Evolutionary conservation across 2,113 vertebrate species (phyloP).

Genomic region (Misgurnus anguillicaudatus): DNA sequence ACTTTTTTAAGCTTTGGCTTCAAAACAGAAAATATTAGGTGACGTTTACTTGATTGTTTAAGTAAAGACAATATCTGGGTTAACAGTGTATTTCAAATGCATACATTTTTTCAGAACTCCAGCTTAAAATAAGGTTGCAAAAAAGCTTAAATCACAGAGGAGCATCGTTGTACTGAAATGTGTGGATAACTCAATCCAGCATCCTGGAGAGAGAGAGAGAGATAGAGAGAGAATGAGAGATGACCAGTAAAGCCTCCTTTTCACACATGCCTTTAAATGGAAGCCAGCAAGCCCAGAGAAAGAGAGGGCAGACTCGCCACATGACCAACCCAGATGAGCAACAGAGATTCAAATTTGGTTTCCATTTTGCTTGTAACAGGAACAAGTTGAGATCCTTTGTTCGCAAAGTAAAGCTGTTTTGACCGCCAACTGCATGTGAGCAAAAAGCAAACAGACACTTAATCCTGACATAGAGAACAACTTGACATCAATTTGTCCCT

Average conservation of each 20-base stretch:
- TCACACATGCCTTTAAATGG: slow-evolving; percentile 41
- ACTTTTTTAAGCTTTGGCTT: too few relatives aligned
- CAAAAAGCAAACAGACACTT: slow-evolving; percentile 86
- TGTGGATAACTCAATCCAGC: neutral
- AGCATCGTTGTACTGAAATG: neutral
- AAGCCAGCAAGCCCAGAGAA: slow-evolving; percentile 7
- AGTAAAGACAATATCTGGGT: too few relatives aligned
- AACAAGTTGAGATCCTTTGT: slow-evolving; percentile 5
- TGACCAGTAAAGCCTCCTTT: slow-evolving; percentile 19
- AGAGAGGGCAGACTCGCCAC: neutral
- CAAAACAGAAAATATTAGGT: too few relatives aligned
- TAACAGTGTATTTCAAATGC: too few relatives aligned
- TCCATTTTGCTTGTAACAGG: slow-evolving; percentile 24
- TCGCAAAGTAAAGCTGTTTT: slow-evolving; percentile 81
- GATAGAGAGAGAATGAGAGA: slow-evolving; percentile 54
- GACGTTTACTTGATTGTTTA: too few relatives aligned
- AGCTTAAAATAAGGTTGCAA: too few relatives aligned
- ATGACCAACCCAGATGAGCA: neutral
- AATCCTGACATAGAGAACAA: slow-evolving; percentile 89
- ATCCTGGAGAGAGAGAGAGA: slow-evolving; percentile 19
- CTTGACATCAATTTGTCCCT: slow-evolving; percentile 87
- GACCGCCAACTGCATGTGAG: slow-evolving; percentile 80
- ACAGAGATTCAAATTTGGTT: slow-evolving; percentile 82
- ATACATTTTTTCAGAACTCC: too few relatives aligned
- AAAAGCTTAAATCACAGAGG: too few relatives aligned